Evolutionary conservation across 2,797 vertebrate genomes (phyloP), one percentile per base, ranked within the genome.

Genomic region (Syngnathus rostellatus): DNA sequence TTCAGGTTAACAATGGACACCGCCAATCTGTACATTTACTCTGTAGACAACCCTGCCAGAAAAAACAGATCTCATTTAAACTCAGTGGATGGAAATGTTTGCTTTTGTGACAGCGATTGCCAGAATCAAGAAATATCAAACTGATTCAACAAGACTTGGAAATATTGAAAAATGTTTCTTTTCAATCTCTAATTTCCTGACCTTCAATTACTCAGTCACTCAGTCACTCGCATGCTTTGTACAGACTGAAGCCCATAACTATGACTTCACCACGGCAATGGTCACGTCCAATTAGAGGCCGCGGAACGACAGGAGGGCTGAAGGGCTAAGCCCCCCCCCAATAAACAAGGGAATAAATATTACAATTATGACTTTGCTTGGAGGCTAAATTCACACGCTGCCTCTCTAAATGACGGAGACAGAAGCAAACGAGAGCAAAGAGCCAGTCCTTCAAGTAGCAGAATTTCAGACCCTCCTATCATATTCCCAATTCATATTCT

Each of bases 311-410:
- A 69, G 72, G 74, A 74, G 74, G 68, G 69, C 68, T 70, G 66
- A 77, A 78, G 31, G 31, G 41, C 6, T 17, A 6, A 19, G 1
- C 66, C 75, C 51, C 8, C 62, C 53, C 31, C 7, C 12, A 60
- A 58, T 78, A 83, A 85, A 62, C 17, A 79, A 73, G 81, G 79
- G 83, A 84, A 80, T 79, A 76, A 74, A 84, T 84, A 82, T 71
- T 0, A 14, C 25, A 71, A 72, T 83, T 83, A 83, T 81, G 81
- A 71, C 80, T 75, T 68, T 71, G 65, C 63, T 37, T 65, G 65
- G 73, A 81, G 68, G 69, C 61, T 61, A 85, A 81, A 81, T 81
- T 83, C 73, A 81, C 69, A 73, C 69, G 40, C 19, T 1, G 23
- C 45, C 67, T 68, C 2, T 11, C 75, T 84, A 86, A 87, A 79